These are phyloP conservation scores for Aplysina aerophoba DNA, from an alignment of 37 sponge, comb jelly and placozoan genomes.

Conservation along the genomic window DNA sequence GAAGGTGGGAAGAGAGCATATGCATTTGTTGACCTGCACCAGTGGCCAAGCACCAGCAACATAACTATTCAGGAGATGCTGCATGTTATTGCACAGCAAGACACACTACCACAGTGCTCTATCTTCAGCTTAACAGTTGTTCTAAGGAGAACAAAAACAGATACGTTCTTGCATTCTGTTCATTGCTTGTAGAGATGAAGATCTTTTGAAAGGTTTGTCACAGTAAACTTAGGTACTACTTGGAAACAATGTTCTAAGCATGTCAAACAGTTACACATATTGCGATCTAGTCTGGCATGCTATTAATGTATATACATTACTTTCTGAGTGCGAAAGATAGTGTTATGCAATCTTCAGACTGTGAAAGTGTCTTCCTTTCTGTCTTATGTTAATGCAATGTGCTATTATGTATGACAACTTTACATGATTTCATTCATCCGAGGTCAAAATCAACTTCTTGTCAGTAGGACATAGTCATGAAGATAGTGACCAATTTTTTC, in stretches of 20 bases:
- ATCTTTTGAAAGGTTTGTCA: background rate
- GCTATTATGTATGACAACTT: too few species aligned
- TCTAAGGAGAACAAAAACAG: background rate
- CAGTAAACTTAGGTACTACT: too few species aligned
- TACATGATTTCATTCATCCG: too few species aligned
- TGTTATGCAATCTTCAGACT: too few species aligned
- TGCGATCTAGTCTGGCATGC: background rate
- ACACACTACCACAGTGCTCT: too few species aligned
- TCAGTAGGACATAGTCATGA: too few species aligned
- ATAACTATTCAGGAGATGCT: background rate
- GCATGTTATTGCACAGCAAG: background rate
- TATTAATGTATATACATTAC: background rate
- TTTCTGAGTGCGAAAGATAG: too few species aligned
- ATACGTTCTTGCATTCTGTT: background rate
- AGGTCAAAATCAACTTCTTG: too few species aligned
- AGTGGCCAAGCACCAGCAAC: conserved; percentile 29
- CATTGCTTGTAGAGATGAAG: background rate
- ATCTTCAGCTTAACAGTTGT: background rate
- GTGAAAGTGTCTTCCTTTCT: too few species aligned
- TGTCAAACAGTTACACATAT: background rate
- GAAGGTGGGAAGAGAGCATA: conserved; percentile 12
- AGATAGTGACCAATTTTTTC: too few species aligned
- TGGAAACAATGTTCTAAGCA: too few species aligned
- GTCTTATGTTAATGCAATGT: too few species aligned
- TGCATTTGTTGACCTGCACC: conserved; percentile 14